Evolutionary conservation across 2,888 invertebrate species (phyloP).

Genomic region (Heliconius erato): DNA sequence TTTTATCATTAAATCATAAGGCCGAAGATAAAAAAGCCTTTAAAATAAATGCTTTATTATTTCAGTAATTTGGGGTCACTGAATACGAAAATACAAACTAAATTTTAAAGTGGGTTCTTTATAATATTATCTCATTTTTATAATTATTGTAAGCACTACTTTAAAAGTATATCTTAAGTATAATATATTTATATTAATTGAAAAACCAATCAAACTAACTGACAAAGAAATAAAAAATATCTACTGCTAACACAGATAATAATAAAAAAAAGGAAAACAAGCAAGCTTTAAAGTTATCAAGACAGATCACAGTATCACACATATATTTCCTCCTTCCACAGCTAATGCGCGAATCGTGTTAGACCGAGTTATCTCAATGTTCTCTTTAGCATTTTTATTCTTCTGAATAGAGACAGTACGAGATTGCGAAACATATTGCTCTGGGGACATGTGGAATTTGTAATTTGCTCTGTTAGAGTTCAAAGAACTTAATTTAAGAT

Average conservation of each 20-base stretch:
- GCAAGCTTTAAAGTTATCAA: background rate
- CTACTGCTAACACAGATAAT: no score
- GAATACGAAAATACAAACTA: no score
- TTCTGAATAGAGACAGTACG: constrained; percentile 29
- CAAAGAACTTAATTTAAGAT: constrained; percentile 29
- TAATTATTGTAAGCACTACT: no score
- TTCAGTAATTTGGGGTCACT: no score
- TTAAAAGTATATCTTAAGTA: no score
- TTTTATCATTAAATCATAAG: no score
- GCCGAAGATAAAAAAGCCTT: no score
- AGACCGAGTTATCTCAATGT: constrained; percentile 34
- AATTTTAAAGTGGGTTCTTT: no score
- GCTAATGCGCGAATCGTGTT: constrained; percentile 31
- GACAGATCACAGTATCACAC: constrained; percentile 18
- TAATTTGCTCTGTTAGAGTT: constrained; percentile 25
- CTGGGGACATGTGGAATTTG: constrained; percentile 30
- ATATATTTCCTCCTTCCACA: constrained; percentile 17
- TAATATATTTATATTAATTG: no score
- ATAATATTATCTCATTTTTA: no score
- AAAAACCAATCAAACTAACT: no score
- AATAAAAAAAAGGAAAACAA: background rate
- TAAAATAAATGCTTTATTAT: no score
- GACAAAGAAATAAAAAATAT: background rate
- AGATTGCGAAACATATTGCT: constrained; percentile 33
- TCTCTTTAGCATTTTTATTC: constrained; percentile 35